Evolutionary conservation across 2,888 invertebrate genomes (phyloP), one percentile per base, ranked within the genome.

Genomic region (Junonia oenone): DNA sequence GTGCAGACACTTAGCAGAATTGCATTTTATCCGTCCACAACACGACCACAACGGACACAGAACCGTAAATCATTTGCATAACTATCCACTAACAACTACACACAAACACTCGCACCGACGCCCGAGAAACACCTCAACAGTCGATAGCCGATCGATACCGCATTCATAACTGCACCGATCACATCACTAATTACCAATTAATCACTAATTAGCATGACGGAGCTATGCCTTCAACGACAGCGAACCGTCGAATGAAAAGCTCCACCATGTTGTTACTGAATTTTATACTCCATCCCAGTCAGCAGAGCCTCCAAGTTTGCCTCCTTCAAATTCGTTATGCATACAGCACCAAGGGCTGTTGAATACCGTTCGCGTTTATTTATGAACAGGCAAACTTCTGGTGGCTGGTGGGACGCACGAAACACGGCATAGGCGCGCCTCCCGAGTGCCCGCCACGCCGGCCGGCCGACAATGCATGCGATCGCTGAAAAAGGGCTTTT

Each of bases 401-500:
- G 86, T 85, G 87, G 88, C 78, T 86, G 87, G 86, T 83, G 84
- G 84, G 83, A 81, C 55, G 55, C 47, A 52, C 85, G 82, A 80
- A 81, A 83, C 78, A 83, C 86, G 77, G 78, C 79, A 83, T 87
- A 86, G 88, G 85, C 85, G 75, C 81, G 81, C 80, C 81, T 74
- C 82, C 83, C 78, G 61, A 45, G 45, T 19, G 19, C 49, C 61
- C 59, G 72, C 69, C 77, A 76, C 74, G 72, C 73, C 76, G 71
- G 80, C 84, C 74, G 73, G 73, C 75, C 72, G 71, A 80, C 85
- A 81, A 84, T 88, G 88, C 86, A 87, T 83, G 76, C 80, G 81
- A 83, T 82, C 91, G 87, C 91, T 91, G 91, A 91, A 91, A 92
- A 92, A 92, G 91, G 91, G 91, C 92, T 92, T 92, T 93, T 93